Base-by-base conservation (phyloP, 1,140 invertebrate genomes). In the Penaeus chinensis region DNA sequence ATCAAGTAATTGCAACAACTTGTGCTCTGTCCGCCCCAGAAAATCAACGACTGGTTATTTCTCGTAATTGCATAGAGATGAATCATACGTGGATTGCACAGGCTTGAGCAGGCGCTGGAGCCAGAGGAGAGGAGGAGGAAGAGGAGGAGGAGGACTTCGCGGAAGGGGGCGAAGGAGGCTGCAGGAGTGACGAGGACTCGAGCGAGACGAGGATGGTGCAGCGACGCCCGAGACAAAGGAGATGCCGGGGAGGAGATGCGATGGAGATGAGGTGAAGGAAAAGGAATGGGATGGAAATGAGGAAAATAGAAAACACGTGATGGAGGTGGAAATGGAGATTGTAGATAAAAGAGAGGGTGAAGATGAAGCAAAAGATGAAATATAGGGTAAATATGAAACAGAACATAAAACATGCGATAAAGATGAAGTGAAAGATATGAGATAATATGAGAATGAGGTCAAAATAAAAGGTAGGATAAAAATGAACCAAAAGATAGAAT, bases 1-100 rank as follows among this genome's bases (percentile, higher is more conserved):
- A 89, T 89, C 88, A 89, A 89, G 88, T 89, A 89, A 89, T 89
- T 85, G 88, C 88, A 85, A 85, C 88, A 82, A 81, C 84, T 89
- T 89, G 79, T 82, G 69, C 77, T 85, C 66, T 81, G 78, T 82
- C 83, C 84, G 65, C 83, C 81, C 83, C 77, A 84, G 88, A 89
- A 89, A 88, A 89, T 85, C 83, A 85, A 89, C 88, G 88, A 78
- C 83, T 62, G 83, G 83, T 89, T 85, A 89, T 89, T 89, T 85
- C 78, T 85, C 60, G 78, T 89, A 81, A 85, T 85, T 85, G 83
- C 83, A 85, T 85, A 76, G 84, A 85, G 80, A 88, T 83, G 82
- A 88, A 77, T 84, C 84, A 85, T 79, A 63, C 71, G 27, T 54
- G 63, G 84, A 79, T 78, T 61, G 63, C 54, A 63, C 37, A 22